Evolutionary conservation across 1,140 invertebrate genomes (phyloP), one percentile per base, ranked within the genome.

Genomic region (Heliothis subflexa): DNA sequence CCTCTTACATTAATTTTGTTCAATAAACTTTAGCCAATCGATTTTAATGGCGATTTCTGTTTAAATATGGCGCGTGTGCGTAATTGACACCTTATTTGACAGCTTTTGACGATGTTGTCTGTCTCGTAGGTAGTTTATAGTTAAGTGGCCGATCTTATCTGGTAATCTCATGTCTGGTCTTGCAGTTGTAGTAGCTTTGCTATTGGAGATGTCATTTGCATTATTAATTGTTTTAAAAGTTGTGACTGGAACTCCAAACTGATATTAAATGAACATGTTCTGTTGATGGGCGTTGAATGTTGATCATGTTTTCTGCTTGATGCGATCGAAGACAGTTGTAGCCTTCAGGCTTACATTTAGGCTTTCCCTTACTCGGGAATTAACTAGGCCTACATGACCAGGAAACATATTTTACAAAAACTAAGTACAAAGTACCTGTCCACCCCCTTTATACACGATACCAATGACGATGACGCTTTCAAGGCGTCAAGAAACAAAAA

Each of bases 51-150:
- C 75, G 62, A 68, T 50, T 55, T 68, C 52, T 68, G 75, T 62
- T 14, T 49, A 49, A 10, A 64, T 47, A 76, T 76, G 74, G 59
- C 28, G 13, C 45, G 64, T 55, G 75, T 77, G 54, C 25, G 33
- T 77, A 77, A 77, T 77, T 77, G 57, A 77, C 52, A 57, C 75
- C 73, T 64, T 75, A 62, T 75, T 13, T 25, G 57, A 45, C 7
- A 16, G 18, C n/a, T 47, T 14, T 45, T 11, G 40, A 62, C 12
- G 4, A 47, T 47, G 40, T 13, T 49, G 16, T n/a, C 12, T 14
- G 61, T 13, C 62, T 50, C 55, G 33, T 62, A 74, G 54, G 47
- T 62, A 61, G 72, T 47, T 18, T 66, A 18, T 49, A n/a, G 45
- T 66, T 66, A 49, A 49, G 18, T 49, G 62, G 16, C 12, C 21